Percentiles rank a stretch among this genome's conserved stretches.
These are phyloP conservation scores for Tupiocoris notatus DNA, from an alignment of 2,888 invertebrate genomes.

Conservation along the genomic window DNA sequence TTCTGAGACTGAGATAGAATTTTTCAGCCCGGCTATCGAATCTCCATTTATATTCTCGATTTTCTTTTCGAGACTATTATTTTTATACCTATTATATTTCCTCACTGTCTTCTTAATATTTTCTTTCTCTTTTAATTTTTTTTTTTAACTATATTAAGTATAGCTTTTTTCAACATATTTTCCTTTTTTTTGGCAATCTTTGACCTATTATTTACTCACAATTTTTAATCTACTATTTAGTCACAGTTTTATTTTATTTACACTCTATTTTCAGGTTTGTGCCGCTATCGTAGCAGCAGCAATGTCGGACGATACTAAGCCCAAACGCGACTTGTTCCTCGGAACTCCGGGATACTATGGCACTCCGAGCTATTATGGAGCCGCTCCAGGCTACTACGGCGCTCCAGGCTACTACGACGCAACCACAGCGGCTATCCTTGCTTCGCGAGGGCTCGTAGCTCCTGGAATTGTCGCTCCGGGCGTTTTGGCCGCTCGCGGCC, in stretches of 20 bases:
- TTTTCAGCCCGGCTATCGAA: too few species aligned
- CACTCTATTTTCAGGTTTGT: neutral
- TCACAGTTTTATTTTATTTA: too few species aligned
- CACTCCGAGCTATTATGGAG: neutral
- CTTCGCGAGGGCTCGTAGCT: constrained; percentile 18
- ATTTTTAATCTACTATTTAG: neutral
- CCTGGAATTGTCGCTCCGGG: constrained; percentile 22
- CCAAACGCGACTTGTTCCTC: constrained; percentile 8
- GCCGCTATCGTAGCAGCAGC: constrained; percentile 20
- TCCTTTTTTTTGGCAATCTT: too few species aligned
- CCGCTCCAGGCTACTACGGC: constrained; percentile 16
- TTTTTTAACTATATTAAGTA: too few species aligned
- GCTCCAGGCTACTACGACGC: constrained; percentile 6
- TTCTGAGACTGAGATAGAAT: too few species aligned
- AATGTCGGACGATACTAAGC: neutral
- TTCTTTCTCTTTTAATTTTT: too few species aligned
- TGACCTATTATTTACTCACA: too few species aligned
- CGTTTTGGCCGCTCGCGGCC: constrained; percentile 17
- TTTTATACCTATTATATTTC: too few species aligned
- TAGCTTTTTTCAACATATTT: too few species aligned
- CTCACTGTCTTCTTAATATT: too few species aligned
- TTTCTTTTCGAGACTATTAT: too few species aligned
- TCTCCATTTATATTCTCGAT: too few species aligned
- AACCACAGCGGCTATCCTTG: constrained; percentile 1
- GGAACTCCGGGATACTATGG: constrained; percentile 11